Evolutionary conservation across 1,140 invertebrate genomes (phyloP).

Genomic region (Microplitis mediator): DNA sequence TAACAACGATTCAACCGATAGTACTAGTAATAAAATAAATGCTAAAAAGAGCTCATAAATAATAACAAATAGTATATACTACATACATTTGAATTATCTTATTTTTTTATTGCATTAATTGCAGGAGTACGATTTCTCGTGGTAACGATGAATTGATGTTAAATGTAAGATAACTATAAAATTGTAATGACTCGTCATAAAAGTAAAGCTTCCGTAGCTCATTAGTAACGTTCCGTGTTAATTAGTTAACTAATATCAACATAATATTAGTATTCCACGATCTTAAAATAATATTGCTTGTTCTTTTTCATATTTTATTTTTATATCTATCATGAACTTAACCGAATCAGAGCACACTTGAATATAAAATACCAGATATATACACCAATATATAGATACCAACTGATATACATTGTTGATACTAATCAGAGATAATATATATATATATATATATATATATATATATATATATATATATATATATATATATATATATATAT

Average conservation of each 20-base stretch:
- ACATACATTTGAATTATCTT: not conserved
- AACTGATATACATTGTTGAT: too few species aligned
- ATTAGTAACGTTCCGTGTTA: constrained; percentile 13
- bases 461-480: too few species aligned
- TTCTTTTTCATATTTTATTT: not conserved
- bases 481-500: too few species aligned
- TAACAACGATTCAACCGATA: too few species aligned
- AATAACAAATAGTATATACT: not conserved
- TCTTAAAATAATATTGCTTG: not conserved
- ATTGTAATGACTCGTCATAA: constrained; percentile 22
- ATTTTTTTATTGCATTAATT: not conserved
- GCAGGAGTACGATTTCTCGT: constrained; percentile 22
- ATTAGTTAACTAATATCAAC: constrained; percentile 21
- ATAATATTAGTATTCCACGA: constrained; percentile 4
- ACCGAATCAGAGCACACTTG: not conserved
- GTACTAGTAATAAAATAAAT: too few species aligned
- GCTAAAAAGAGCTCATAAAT: too few species aligned
- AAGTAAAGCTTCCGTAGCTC: not conserved
- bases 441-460: too few species aligned
- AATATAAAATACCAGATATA: too few species aligned
- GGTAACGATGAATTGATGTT: constrained; percentile 33
- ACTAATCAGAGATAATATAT: too few species aligned
- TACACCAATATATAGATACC: too few species aligned
- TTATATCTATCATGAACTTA: not conserved
- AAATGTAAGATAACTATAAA: constrained; percentile 33